Evolutionary conservation across 2,113 vertebrate species (phyloP).

Genomic region (Salvelinus namaycush): DNA sequence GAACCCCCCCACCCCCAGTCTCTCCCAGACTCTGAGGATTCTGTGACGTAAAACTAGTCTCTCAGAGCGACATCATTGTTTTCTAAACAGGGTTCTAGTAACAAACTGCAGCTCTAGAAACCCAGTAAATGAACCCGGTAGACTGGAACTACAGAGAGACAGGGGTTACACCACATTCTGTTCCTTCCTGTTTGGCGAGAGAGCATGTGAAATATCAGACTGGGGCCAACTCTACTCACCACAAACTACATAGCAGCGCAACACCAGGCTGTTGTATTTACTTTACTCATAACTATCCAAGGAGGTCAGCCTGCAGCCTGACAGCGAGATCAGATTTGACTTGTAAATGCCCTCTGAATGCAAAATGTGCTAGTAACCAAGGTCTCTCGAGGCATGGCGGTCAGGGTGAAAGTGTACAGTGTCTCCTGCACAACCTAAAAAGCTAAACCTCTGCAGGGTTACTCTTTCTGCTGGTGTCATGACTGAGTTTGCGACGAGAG

Average conservation of each 20-base stretch:
- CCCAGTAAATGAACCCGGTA: too few species aligned
- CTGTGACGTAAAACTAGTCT: too few species aligned
- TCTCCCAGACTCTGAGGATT: too few species aligned
- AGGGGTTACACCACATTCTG: background rate
- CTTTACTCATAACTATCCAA: background rate
- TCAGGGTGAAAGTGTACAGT: background rate
- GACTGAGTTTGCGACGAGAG: background rate
- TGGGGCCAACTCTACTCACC: background rate
- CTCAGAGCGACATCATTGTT: too few species aligned
- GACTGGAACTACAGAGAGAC: background rate
- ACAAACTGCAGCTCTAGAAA: too few species aligned
- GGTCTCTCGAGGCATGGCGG: background rate
- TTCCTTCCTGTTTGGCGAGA: background rate
- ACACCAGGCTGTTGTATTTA: background rate
- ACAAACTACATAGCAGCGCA: too few species aligned
- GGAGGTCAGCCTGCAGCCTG: background rate
- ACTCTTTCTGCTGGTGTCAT: too few species aligned
- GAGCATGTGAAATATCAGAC: background rate
- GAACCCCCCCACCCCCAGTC: too few species aligned
- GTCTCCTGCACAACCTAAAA: too few species aligned
- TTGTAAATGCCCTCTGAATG: constrained; percentile 50
- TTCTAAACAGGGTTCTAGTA: too few species aligned
- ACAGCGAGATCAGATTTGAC: constrained; percentile 37
- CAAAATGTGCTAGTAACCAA: constrained; percentile 18
- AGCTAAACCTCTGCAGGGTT: too few species aligned